These are phyloP conservation scores for Suncus etruscus DNA, from an alignment of 2,113 vertebrate genomes.

Conservation along the genomic window DNA sequence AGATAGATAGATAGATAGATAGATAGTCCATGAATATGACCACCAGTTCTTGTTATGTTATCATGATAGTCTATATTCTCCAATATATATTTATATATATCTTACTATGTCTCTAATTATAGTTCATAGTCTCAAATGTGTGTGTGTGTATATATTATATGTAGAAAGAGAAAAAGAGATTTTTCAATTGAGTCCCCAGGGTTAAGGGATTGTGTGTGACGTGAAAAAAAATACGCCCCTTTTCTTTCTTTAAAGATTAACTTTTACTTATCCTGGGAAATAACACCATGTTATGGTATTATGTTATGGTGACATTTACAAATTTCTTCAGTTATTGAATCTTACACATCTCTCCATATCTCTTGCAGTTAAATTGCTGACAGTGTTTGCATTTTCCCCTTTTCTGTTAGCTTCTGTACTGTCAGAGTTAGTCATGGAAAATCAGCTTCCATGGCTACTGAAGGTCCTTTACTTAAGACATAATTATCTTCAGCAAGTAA, in stretches of 20 bases:
- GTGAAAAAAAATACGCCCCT: background rate
- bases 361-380: slow-evolving; percentile 50
- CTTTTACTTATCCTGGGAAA: slow-evolving; percentile 48
- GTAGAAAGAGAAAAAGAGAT: background rate
- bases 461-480: slow-evolving; percentile 52
- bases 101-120: too few species aligned
- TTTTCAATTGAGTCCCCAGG: background rate
- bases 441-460: slow-evolving; percentile 58
- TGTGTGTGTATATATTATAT: too few species aligned
- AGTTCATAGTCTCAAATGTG: too few species aligned
- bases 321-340: slow-evolving; percentile 40
- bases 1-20: too few species aligned
- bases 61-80: too few species aligned
- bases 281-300: background rate
- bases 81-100: too few species aligned
- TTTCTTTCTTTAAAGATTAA: background rate
- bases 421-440: slow-evolving; percentile 51
- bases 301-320: slow-evolving; percentile 39
- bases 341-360: slow-evolving; percentile 63
- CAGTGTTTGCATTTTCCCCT: slow-evolving; percentile 66
- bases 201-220: background rate
- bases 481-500: slow-evolving; percentile 35
- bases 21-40: too few species aligned
- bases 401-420: slow-evolving; percentile 61
- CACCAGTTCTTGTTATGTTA: too few species aligned